Conservation (phyloP, 2,888 invertebrate genomes). For the Tipula confusa region DNA sequence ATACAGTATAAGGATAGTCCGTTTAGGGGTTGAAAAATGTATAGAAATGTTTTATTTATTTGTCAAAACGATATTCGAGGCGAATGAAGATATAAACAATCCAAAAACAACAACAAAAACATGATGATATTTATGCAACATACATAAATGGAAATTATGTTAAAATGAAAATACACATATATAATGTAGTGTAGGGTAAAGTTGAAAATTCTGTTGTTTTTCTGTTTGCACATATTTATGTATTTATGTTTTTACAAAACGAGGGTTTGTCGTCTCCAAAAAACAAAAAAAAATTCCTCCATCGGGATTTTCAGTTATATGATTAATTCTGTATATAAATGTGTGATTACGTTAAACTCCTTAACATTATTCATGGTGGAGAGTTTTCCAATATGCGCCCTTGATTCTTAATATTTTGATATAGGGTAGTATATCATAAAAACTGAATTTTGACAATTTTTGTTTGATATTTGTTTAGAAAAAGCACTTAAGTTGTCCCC, state of each 20-base stretch:
- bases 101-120: neutral
- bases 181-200: neutral
- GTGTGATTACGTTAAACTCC: too few species aligned
- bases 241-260: neutral
- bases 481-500: too few species aligned
- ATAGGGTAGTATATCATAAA: too few species aligned
- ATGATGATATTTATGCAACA: neutral
- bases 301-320: slow-evolving; percentile 3
- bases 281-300: neutral
- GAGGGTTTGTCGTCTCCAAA: slow-evolving; percentile 6
- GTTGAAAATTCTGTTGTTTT: slow-evolving; percentile 15
- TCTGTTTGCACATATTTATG: neutral
- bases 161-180: neutral
- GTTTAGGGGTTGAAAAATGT: neutral
- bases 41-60: neutral
- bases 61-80: neutral
- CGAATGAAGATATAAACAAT: neutral
- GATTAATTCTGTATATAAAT: neutral
- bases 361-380: too few species aligned
- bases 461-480: too few species aligned
- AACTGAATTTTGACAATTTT: too few species aligned
- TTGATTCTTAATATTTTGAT: too few species aligned
- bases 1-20: neutral
- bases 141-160: slow-evolving; percentile 6
- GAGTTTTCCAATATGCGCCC: too few species aligned